Evolutionary conservation across 1,140 invertebrate genomes (phyloP), one percentile per base, ranked within the genome.

Genomic region (Cydia amplana): DNA sequence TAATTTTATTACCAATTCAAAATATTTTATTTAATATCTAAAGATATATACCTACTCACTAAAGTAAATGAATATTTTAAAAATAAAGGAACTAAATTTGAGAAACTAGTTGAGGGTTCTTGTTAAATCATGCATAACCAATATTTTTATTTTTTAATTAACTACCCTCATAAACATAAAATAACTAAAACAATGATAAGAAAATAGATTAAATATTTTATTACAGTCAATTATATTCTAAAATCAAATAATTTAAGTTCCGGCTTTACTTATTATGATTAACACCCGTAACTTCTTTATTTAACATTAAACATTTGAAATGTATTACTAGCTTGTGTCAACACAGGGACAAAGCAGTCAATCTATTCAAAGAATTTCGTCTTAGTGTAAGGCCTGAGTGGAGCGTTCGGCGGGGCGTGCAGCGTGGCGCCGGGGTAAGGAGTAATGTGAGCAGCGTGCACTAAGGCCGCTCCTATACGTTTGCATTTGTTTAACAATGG

Each of bases 361-460:
- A 60, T 60, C 55, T 60, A 60, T 23, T 60, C 55, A 23, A 7
- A 60, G 20, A 60, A 60, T 60, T 60, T 60, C 55, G 55, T 60
- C 55, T 23, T 12, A 16, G 0, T n/a, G n/a, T n/a, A n/a, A n/a
- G n/a, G n/a, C n/a, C n/a, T n/a, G n/a, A n/a, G n/a, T n/a, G n/a
- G n/a, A n/a, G n/a, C n/a, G n/a, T n/a, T n/a, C n/a, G n/a, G n/a
- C n/a, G n/a, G n/a, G n/a, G n/a, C n/a, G n/a, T n/a, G n/a, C n/a
- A n/a, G n/a, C n/a, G n/a, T n/a, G n/a, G n/a, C n/a, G n/a, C n/a
- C n/a, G n/a, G n/a, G n/a, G n/a, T n/a, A n/a, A n/a, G n/a, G n/a
- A n/a, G n/a, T n/a, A n/a, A n/a, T n/a, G n/a, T n/a, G n/a, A n/a
- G n/a, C n/a, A n/a, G n/a, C n/a, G n/a, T n/a, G n/a, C n/a, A n/a